Evolutionary conservation across 1,140 invertebrate genomes (phyloP).

Genomic region (Nephotettix cincticeps): DNA sequence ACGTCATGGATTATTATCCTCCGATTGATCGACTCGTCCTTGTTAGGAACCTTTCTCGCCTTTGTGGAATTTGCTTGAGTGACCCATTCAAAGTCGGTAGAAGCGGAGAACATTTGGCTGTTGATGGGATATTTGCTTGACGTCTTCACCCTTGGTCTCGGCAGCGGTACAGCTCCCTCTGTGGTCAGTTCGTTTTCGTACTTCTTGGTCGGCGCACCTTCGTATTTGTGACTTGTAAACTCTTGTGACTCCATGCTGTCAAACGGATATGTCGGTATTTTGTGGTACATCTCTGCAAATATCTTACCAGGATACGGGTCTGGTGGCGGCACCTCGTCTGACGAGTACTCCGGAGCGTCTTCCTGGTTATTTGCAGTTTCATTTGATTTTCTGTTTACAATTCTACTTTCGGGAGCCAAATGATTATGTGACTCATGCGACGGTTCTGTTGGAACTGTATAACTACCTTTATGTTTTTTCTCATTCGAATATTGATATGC

Average conservation of each 20-base stretch:
- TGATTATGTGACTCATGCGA: no score
- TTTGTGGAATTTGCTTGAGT: background rate
- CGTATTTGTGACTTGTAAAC: background rate
- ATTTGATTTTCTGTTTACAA: no score
- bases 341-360: background rate
- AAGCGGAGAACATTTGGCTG: background rate
- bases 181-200: background rate
- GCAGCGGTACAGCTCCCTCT: background rate
- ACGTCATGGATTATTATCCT: background rate
- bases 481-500: background rate
- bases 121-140: background rate
- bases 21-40: background rate
- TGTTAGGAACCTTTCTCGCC: background rate
- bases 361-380: background rate
- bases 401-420: no score
- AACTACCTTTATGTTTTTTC: no score
- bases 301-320: background rate
- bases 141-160: background rate
- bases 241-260: background rate
- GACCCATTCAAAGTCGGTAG: background rate
- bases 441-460: no score
- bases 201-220: background rate
- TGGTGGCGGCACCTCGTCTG: background rate
- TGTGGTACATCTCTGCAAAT: conserved; percentile 5
- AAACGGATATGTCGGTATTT: background rate